Evolutionary conservation across 2,797 vertebrate genomes (phyloP).

Genomic region (Anolis apletophallus): DNA sequence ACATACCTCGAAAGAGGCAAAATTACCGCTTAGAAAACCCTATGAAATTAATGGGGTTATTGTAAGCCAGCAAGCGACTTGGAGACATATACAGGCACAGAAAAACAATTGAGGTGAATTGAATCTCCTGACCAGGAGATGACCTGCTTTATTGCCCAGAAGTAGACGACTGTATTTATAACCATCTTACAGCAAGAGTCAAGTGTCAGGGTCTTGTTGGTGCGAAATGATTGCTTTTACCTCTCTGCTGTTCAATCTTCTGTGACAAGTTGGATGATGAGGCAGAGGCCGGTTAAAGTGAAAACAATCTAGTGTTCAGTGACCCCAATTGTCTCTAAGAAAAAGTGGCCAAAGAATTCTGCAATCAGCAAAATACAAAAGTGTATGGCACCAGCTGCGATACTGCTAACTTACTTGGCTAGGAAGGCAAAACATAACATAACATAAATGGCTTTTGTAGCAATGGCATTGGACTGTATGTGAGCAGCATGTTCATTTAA

Average conservation of each 20-base stretch:
- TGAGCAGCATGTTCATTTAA: background rate
- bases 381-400: background rate
- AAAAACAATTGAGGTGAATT: background rate
- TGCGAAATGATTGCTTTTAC: background rate
- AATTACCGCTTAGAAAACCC: too few relatives aligned
- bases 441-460: background rate
- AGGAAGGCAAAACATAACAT: background rate
- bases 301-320: conserved; percentile 28
- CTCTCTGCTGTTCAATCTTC: conserved; percentile 23
- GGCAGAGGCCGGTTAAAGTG: background rate
- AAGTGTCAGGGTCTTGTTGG: conserved; percentile 18
- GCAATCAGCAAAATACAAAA: background rate
- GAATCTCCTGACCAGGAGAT: background rate
- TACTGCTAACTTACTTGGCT: background rate
- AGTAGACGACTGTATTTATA: conserved; percentile 31
- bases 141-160: background rate
- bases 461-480: background rate
- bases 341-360: conserved; percentile 3
- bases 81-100: too few relatives aligned
- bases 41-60: too few relatives aligned
- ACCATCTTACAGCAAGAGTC: conserved; percentile 7
- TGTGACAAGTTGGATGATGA: conserved; percentile 8
- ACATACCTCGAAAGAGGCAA: too few relatives aligned
- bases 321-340: conserved; percentile 25
- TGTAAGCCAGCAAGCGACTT: too few relatives aligned